phyloP scores from a whole-genome alignment of 2,113 vertebrate genomes.

The Malurus melanocephalus region DNA sequence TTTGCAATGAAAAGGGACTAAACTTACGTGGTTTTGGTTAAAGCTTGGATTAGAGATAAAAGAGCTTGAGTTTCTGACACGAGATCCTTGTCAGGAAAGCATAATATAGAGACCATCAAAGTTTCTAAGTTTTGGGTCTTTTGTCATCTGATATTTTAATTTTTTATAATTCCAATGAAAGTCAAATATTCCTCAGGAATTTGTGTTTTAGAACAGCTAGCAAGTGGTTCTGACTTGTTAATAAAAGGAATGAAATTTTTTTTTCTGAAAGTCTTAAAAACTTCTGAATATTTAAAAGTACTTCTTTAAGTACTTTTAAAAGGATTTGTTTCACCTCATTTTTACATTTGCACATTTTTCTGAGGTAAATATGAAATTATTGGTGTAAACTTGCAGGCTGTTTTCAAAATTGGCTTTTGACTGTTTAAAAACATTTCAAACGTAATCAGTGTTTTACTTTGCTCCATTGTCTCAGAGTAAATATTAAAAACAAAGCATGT shows the following conservation, averaged over 20 bases:
- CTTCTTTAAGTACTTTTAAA: not conserved
- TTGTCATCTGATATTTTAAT: not conserved
- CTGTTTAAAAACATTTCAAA: not conserved
- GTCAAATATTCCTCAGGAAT: not conserved
- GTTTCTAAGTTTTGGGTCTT: not conserved
- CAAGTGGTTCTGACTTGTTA: not conserved
- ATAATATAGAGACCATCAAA: not conserved
- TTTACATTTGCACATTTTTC: not conserved
- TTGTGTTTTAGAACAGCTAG: not conserved
- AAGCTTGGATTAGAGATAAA: not conserved
- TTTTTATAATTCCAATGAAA: not conserved
- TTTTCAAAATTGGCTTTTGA: not conserved
- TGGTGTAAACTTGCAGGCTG: not conserved
- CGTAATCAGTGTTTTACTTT: not conserved
- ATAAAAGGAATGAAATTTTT: not conserved
- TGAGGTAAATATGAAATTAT: not conserved
- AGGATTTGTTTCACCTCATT: not conserved
- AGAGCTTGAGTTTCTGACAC: not conserved
- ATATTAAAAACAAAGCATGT: not conserved
- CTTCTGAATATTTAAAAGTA: not conserved
- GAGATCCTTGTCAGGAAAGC: not conserved
- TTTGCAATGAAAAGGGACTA: not conserved
- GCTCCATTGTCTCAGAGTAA: not conserved
- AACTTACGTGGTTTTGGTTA: not conserved
- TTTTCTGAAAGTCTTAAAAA: not conserved